Evolutionary conservation across 2,797 vertebrate species (phyloP).

Genomic region (Clarias fuscus): DNA sequence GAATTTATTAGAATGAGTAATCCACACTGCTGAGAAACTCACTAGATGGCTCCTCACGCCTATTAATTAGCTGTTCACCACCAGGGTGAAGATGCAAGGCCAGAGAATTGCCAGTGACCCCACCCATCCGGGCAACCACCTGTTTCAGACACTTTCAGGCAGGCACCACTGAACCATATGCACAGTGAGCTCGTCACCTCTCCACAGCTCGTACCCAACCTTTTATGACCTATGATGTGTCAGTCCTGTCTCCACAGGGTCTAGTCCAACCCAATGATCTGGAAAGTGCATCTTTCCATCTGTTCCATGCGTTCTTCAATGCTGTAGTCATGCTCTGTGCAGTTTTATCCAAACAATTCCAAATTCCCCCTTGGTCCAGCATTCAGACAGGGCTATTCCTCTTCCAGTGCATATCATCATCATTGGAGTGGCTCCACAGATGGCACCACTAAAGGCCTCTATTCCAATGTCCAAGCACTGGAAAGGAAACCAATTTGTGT

Average conservation of each 20-base stretch:
- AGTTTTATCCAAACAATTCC: not conserved
- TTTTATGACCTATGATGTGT: not conserved
- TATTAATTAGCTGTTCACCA: not conserved
- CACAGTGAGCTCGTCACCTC: no score
- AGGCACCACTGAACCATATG: not conserved
- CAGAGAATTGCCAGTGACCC: not conserved
- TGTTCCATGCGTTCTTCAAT: not conserved
- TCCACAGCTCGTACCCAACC: not conserved
- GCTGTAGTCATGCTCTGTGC: not conserved
- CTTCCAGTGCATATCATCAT: not conserved
- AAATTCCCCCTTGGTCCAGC: not conserved
- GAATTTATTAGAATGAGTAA: not conserved
- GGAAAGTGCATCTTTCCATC: not conserved
- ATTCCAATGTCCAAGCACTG: not conserved
- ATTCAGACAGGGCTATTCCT: not conserved
- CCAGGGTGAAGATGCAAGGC: not conserved
- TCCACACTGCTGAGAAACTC: not conserved
- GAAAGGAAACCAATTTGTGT: not conserved
- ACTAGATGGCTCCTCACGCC: no score
- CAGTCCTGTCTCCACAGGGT: not conserved
- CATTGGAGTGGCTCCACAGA: not conserved
- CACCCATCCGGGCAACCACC: not conserved
- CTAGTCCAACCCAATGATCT: not conserved
- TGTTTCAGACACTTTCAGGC: not conserved
- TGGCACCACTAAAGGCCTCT: not conserved